These are phyloP conservation scores for Capreolus pygargus DNA, from an alignment of 2,113 vertebrate species.

Conservation along the genomic window DNA sequence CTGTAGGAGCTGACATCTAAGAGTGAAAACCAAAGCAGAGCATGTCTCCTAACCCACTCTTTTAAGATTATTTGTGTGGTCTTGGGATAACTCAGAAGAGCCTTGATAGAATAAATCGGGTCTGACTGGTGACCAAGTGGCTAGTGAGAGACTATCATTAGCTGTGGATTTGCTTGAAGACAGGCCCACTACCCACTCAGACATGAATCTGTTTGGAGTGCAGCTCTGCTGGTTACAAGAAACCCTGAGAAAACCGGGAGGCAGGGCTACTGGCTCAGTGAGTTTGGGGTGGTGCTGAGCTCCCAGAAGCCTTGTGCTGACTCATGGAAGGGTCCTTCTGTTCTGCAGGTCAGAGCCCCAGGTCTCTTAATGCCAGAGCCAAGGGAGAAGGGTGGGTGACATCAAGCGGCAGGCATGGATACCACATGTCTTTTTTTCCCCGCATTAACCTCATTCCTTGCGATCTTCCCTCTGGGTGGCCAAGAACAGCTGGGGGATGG, in stretches of 20 bases:
- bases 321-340: too few species aligned
- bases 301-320: too few species aligned
- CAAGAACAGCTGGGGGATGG: background rate
- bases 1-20: background rate
- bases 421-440: rapidly evolving
- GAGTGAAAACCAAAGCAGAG: background rate
- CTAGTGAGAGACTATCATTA: background rate
- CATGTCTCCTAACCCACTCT: background rate
- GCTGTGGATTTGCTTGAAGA: background rate
- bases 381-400: background rate
- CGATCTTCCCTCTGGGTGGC: background rate
- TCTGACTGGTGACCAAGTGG: background rate
- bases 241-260: background rate
- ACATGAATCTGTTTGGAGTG: background rate
- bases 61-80: background rate
- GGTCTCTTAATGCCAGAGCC: background rate
- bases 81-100: background rate
- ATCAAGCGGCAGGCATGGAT: background rate
- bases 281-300: background rate
- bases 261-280: background rate
- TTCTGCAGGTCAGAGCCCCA: background rate
- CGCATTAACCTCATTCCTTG: background rate
- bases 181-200: background rate
- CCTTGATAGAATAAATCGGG: background rate
- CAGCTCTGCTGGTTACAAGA: background rate